A percentile compares a stretch with the other conserved stretches of the same genome.
Evolutionary conservation across 2,797 vertebrate species (phyloP).

Genomic region (Cuniculus paca): DNA sequence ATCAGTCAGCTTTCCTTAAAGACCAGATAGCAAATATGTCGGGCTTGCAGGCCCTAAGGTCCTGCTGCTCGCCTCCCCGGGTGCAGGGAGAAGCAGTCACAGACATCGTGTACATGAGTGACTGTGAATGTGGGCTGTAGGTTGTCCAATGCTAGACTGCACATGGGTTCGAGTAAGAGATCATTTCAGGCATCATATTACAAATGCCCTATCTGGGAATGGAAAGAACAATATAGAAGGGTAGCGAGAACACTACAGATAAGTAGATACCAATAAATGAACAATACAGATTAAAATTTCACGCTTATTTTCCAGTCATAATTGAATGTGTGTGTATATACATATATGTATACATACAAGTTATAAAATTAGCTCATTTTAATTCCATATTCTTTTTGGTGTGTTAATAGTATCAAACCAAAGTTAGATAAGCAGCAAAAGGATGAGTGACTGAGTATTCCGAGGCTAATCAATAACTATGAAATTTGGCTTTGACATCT

Average conservation of each 20-base stretch:
- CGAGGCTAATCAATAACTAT: slow-evolving; percentile 43
- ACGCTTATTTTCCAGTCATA: slow-evolving; percentile 47
- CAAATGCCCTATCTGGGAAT: neutral
- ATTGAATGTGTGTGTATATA: neutral
- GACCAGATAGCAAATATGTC: neutral
- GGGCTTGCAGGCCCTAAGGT: neutral
- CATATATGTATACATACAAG: neutral
- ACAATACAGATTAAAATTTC: slow-evolving; percentile 27
- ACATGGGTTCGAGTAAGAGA: neutral
- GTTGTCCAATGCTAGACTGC: neutral
- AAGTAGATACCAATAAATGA: neutral
- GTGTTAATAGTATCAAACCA: slow-evolving; percentile 35
- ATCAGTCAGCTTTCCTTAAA: neutral
- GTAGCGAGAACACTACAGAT: neutral
- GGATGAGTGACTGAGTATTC: neutral
- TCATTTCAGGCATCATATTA: neutral
- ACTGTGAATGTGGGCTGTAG: neutral
- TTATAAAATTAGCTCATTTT: slow-evolving; percentile 63
- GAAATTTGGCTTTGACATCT: slow-evolving; percentile 53
- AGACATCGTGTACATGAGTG: neutral
- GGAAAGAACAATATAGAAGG: neutral
- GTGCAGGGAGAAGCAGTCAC: neutral
- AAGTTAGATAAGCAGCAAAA: slow-evolving; percentile 63
- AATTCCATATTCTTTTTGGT: slow-evolving; percentile 65
- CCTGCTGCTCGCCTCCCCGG: neutral